Percentiles rank a stretch among this genome's conserved stretches.
Conservation (phyloP, 64 coral and sea anemone genomes). For the Exaiptasia diaphana region DNA sequence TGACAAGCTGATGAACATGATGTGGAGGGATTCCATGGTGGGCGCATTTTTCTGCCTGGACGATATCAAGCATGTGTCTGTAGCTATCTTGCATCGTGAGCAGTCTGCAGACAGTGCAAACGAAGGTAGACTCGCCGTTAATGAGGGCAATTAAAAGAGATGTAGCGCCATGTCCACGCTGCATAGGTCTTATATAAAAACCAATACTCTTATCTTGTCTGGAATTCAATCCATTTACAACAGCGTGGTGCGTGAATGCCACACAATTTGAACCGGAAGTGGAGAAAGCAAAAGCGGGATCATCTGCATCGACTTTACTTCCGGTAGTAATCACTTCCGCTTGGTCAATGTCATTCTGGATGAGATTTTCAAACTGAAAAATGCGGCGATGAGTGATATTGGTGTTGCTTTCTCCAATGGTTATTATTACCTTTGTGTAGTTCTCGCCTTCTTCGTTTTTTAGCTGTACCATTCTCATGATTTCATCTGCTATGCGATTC, state of each 20-base stretch:
- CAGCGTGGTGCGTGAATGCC: not conserved
- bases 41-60: not conserved
- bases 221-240: not conserved
- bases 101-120: not conserved
- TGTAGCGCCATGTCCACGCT: not conserved
- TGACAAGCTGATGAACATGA: not conserved
- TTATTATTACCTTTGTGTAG: not conserved
- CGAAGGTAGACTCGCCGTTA: not conserved
- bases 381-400: not conserved
- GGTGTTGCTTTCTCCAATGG: not conserved
- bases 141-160: not conserved
- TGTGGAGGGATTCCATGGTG: not conserved
- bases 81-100: not conserved
- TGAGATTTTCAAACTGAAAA: not conserved
- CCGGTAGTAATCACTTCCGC: not conserved
- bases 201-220: not conserved
- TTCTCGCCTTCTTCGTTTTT: not conserved
- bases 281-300: not conserved
- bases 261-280: constrained; percentile 1
- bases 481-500: not conserved
- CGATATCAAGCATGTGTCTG: not conserved
- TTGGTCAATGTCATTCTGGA: not conserved
- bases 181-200: not conserved
- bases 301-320: not conserved
- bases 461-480: not conserved